phyloP scores from a whole-genome alignment of 2,888 invertebrate genomes.

The Tenthredo mesomela region DNA sequence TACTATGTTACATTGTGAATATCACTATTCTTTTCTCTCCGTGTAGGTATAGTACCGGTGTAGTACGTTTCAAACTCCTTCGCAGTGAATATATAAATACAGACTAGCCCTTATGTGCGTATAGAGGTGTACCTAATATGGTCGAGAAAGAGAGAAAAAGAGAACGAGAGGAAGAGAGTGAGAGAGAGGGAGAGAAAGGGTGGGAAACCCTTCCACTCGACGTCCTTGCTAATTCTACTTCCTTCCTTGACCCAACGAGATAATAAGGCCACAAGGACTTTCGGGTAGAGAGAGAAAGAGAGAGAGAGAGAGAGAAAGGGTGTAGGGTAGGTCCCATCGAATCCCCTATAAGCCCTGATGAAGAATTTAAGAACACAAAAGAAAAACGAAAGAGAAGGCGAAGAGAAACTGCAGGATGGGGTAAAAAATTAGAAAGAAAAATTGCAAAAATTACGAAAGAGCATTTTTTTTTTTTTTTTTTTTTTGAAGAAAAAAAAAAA shows the following conservation, averaged over 20 bases:
- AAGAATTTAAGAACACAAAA: not conserved
- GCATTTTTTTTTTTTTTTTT: too few relatives aligned
- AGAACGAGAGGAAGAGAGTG: not conserved
- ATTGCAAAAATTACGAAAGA: not conserved
- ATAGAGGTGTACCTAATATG: not conserved
- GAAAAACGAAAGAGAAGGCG: not conserved
- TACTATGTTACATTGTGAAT: too few relatives aligned
- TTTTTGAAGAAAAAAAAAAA: too few relatives aligned
- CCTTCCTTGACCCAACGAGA: conserved; percentile 30
- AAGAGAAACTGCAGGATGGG: not conserved
- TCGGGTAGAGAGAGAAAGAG: not conserved
- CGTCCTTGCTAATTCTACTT: conserved; percentile 20
- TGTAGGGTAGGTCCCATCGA: not conserved
- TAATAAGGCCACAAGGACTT: conserved; percentile 24
- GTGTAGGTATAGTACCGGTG: not conserved
- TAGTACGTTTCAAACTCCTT: conserved; percentile 1
- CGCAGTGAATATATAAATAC: not conserved
- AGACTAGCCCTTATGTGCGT: not conserved
- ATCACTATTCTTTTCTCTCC: too few relatives aligned
- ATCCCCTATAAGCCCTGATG: not conserved
- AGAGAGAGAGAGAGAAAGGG: too few relatives aligned
- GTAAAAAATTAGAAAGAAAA: not conserved
- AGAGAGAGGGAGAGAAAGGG: not conserved
- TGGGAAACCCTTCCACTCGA: conserved; percentile 33
- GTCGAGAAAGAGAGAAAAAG: not conserved